Evolutionary conservation across 92 coral and sea anemone genomes (phyloP), one percentile per base, ranked within the genome.

Genomic region (Epizoanthus ramosus): DNA sequence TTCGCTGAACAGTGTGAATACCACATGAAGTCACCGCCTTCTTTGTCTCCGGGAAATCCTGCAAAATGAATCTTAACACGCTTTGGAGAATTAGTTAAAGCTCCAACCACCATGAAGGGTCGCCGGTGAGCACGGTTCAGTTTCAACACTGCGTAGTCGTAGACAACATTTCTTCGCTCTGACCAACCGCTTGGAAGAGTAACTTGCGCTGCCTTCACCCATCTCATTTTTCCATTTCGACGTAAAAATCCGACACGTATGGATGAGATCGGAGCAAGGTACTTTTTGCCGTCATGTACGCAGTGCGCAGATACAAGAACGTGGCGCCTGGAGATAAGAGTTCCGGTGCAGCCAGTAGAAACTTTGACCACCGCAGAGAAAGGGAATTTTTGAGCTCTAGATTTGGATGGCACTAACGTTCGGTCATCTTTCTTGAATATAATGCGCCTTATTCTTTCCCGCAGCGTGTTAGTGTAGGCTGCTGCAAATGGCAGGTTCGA

Each of bases 281-380:
- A 92, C 17, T 79, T 79, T 41, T 71, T 88, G 6, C 96, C 94
- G 67, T 94, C 81, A 68, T 96, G 98, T 64, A 96, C 85, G 66
- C 99, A 96, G 69, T 96, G 99, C n/a, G 99, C 99, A 3, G 99
- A 90, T 10, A 98, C 88, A 10, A 96, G 85, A 6, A 94, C 94
- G 73, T 96, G 99, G 12, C 73, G 64, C 8, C 43, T 73, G 4
- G 98, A 94, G 47, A 96, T 94, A 12, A 94, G 75, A 9, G 94
- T 88, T 1, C 98, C 99, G n/a, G 93, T 85, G 77, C 99, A 96
- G 2, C 95, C 92, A 0, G 94, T 90, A 1, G 95, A 89, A 17
- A 94, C 81, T 85, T 88, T 92, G 45, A 94, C 99, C 17, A 88
- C 69, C 16, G 92, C 89, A 17, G 94, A 88, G 92, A 89, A 96